Percentiles rank a stretch among this genome's conserved stretches.
Conservation (phyloP, 2,113 vertebrate species). For the Urocolius indicus region DNA sequence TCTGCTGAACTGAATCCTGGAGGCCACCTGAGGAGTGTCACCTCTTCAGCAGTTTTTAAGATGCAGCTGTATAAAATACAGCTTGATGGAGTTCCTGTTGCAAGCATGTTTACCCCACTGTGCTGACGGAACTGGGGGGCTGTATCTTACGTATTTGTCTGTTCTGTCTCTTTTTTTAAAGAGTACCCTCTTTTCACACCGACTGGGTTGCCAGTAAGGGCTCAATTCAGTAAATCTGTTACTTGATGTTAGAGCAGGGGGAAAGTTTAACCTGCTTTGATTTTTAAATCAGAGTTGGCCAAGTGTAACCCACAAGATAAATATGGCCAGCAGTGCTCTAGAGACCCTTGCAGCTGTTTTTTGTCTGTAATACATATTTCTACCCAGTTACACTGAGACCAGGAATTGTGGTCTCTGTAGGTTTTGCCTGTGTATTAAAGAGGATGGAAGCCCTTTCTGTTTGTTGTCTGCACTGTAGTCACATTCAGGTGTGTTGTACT, state of each 20-base stretch:
- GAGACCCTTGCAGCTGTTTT: neutral
- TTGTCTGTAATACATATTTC: neutral
- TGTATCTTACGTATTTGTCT: constrained; percentile 12
- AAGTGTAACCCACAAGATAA: constrained; percentile 17
- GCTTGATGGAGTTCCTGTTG: neutral
- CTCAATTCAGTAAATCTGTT: neutral
- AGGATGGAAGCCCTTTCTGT: neutral
- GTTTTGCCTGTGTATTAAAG: constrained; percentile 39
- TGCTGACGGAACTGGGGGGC: neutral
- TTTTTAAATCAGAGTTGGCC: constrained; percentile 25
- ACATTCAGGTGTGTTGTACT: neutral
- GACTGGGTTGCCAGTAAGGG: neutral
- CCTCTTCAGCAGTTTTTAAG: neutral
- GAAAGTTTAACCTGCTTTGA: neutral
- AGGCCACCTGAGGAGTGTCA: neutral
- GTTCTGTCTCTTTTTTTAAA: neutral
- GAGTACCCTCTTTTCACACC: neutral
- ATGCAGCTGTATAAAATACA: constrained; percentile 46
- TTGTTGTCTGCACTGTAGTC: neutral
- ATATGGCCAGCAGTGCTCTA: neutral
- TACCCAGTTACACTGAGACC: neutral
- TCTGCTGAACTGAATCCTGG: constrained; percentile 60
- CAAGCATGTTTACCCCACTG: constrained; percentile 7
- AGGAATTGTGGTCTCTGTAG: neutral
- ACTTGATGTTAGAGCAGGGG: neutral